Evolutionary conservation across 1,140 invertebrate species (phyloP).

Genomic region (Paraescarpia echinospica): DNA sequence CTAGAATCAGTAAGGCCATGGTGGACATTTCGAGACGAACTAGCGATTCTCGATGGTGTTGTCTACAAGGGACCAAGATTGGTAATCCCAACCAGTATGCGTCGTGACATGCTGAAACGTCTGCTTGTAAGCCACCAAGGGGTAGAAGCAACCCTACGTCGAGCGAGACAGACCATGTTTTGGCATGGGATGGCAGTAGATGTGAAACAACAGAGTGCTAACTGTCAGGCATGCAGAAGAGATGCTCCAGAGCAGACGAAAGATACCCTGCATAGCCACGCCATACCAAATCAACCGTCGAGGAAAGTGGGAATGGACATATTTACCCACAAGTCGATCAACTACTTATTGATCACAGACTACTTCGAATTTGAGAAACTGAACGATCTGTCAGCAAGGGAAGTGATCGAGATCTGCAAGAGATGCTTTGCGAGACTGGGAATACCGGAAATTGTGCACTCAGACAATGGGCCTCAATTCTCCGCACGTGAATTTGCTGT

Average conservation of each 20-base stretch:
- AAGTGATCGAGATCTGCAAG: background rate
- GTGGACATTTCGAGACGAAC: constrained; percentile 15
- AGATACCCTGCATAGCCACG: background rate
- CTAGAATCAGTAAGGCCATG: background rate
- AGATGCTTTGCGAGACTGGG: constrained; percentile 18
- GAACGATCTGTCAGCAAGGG: background rate
- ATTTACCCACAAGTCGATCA: background rate
- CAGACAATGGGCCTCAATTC: constrained; percentile 25
- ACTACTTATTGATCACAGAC: constrained; percentile 20
- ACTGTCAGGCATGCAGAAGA: constrained; percentile 10
- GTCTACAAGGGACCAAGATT: constrained; percentile 17
- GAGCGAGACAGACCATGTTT: constrained; percentile 18
- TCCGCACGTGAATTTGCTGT: background rate
- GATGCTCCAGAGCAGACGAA: background rate
- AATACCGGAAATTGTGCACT: constrained; percentile 6
- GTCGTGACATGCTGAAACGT: background rate
- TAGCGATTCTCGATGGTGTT: constrained; percentile 7
- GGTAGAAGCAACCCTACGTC: constrained; percentile 10
- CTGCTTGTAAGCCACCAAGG: constrained; percentile 14
- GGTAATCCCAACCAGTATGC: constrained; percentile 15
- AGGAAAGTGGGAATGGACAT: background rate
- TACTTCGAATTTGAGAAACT: constrained; percentile 22
- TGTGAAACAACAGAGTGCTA: constrained; percentile 3
- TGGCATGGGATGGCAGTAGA: constrained; percentile 15
- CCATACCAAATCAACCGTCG: background rate